Percentiles rank a stretch among this genome's conserved stretches.
Evolutionary conservation across 1,140 invertebrate species (phyloP).

Genomic region (Cataglyphis hispanica): DNA sequence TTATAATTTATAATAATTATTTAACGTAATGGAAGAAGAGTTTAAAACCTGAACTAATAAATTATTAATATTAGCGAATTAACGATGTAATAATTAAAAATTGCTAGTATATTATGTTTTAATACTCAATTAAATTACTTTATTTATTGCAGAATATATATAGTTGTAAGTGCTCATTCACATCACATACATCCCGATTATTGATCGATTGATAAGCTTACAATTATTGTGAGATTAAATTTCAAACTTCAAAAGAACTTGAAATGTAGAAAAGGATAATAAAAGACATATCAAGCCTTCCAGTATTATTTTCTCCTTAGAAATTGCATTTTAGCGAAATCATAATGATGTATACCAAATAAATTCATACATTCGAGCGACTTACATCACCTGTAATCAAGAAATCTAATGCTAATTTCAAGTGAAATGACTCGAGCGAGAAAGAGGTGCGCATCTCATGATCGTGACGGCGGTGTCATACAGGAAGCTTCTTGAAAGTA

Average conservation of each 20-base stretch:
- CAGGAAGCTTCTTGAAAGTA: background rate
- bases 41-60: too few species aligned
- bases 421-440: background rate
- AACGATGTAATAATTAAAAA: too few species aligned
- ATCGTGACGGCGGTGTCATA: background rate
- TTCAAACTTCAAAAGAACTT: background rate
- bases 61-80: too few species aligned
- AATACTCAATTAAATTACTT: too few species aligned
- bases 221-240: too few species aligned
- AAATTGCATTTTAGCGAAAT: background rate
- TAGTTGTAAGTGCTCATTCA: too few species aligned
- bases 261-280: background rate
- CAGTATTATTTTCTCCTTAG: background rate
- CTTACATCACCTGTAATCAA: conserved; percentile 53
- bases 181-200: too few species aligned
- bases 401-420: conserved; percentile 51
- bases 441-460: background rate
- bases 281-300: background rate
- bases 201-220: too few species aligned
- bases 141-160: too few species aligned
- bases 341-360: background rate
- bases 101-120: too few species aligned
- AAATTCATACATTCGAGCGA: background rate
- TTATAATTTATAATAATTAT: too few species aligned
- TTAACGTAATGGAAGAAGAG: too few species aligned